Evolutionary conservation across 2,888 invertebrate species (phyloP).

Genomic region (Epirrita christyi): DNA sequence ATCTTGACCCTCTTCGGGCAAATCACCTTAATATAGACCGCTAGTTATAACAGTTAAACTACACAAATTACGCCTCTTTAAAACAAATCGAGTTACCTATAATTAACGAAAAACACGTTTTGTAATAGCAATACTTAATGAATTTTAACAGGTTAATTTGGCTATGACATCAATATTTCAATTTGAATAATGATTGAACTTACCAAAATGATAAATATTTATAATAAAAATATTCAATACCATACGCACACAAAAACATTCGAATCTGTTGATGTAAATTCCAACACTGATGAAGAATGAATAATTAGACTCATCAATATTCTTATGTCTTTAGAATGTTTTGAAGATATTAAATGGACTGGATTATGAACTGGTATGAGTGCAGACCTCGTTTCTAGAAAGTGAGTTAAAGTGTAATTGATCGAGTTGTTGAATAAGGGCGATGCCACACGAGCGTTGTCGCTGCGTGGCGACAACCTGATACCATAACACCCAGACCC

Average conservation of each 20-base stretch:
- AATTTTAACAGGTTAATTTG: constrained; percentile 21
- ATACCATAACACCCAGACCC: no score
- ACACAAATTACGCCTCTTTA: constrained; percentile 2
- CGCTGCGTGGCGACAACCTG: no score
- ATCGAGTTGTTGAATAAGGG: constrained; percentile 8
- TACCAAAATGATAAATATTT: constrained; percentile 7
- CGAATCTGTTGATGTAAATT: neutral
- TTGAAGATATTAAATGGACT: constrained; percentile 5
- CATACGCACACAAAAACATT: neutral
- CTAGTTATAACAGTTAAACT: constrained; percentile 10
- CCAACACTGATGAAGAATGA: neutral
- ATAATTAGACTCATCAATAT: neutral
- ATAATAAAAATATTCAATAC: constrained; percentile 3
- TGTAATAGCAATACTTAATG: constrained; percentile 1
- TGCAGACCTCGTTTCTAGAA: constrained; percentile 28
- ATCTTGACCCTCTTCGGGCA: neutral
- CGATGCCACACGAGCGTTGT: no score
- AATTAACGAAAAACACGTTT: constrained; percentile 11
- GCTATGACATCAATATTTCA: constrained; percentile 15
- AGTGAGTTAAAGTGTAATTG: constrained; percentile 31
- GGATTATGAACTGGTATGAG: constrained; percentile 11
- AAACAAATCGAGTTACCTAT: neutral
- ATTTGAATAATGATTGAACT: constrained; percentile 4
- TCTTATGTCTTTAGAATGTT: neutral
- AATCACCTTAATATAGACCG: constrained; percentile 1